Conservation (phyloP, 2,113 vertebrate species). For the Lepisosteus oculatus region DNA sequence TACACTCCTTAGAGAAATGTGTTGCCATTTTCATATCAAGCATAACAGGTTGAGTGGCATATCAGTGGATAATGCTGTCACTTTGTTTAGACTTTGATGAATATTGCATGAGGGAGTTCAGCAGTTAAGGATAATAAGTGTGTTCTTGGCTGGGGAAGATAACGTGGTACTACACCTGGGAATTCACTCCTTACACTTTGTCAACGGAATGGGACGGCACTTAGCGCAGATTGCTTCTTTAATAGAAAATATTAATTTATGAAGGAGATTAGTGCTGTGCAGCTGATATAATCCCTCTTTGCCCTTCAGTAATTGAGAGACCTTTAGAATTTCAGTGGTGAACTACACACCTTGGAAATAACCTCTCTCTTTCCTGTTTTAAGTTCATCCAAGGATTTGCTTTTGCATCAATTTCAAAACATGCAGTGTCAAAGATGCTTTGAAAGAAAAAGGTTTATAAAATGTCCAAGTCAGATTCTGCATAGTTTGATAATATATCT, state of each 20-base stretch:
- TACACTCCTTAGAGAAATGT: slow-evolving; percentile 11
- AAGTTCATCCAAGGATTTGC: too few relatives aligned
- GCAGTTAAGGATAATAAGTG: slow-evolving; percentile 29
- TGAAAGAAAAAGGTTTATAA: too few relatives aligned
- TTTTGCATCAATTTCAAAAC: too few relatives aligned
- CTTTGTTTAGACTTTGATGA: slow-evolving; percentile 28
- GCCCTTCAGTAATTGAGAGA: slow-evolving; percentile 32
- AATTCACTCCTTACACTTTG: slow-evolving; percentile 15
- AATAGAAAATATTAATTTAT: slow-evolving; percentile 33
- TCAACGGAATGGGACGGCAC: slow-evolving; percentile 18
- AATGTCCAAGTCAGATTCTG: too few relatives aligned
- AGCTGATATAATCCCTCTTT: slow-evolving; percentile 31
- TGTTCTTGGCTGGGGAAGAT: slow-evolving; percentile 26
- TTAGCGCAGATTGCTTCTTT: slow-evolving; percentile 35
- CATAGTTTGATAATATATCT: too few relatives aligned
- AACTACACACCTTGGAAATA: slow-evolving; percentile 17
- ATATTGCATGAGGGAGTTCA: slow-evolving; percentile 30
- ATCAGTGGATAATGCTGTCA: slow-evolving; percentile 20
- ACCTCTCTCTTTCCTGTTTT: too few relatives aligned
- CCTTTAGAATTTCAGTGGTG: slow-evolving; percentile 30
- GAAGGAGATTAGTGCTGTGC: slow-evolving; percentile 12
- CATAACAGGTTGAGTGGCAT: slow-evolving; percentile 11
- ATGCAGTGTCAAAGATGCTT: too few relatives aligned
- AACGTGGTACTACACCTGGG: slow-evolving; percentile 15
- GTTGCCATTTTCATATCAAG: slow-evolving; percentile 21